phyloP scores from a whole-genome alignment of 2,797 vertebrate species.

The Schizothorax lantsangensis region DNA sequence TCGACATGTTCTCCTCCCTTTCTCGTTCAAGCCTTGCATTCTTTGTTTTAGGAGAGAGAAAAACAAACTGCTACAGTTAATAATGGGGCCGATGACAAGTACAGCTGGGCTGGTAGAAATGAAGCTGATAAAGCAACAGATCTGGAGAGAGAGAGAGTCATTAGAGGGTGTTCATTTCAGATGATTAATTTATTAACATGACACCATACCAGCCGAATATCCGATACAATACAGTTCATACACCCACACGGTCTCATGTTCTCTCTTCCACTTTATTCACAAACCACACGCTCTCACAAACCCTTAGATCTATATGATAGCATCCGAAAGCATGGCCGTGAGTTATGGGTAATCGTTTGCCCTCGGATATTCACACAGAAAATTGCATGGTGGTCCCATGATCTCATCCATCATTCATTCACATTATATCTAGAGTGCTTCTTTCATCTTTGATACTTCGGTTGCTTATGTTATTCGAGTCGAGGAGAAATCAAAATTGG shows the following conservation, averaged over 20 bases:
- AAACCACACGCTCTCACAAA: slow-evolving; percentile 41
- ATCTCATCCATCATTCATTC: slow-evolving; percentile 30
- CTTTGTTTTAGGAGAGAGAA: slow-evolving; percentile 36
- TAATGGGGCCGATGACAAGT: slow-evolving; percentile 72
- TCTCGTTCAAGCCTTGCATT: slow-evolving; percentile 14
- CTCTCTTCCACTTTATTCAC: slow-evolving; percentile 63
- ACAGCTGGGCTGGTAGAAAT: slow-evolving; percentile 68
- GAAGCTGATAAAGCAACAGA: slow-evolving; percentile 59
- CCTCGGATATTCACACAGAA: slow-evolving; percentile 35
- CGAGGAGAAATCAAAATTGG: background rate
- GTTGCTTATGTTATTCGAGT: slow-evolving; percentile 15
- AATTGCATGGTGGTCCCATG: slow-evolving; percentile 38
- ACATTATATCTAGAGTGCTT: slow-evolving; percentile 1
- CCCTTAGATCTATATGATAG: slow-evolving; percentile 42
- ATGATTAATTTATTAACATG: slow-evolving; percentile 77
- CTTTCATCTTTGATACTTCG: slow-evolving; percentile 9
- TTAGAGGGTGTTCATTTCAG: slow-evolving; percentile 71
- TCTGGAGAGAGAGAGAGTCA: background rate
- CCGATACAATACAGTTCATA: slow-evolving; percentile 61
- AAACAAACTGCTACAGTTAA: slow-evolving; percentile 64
- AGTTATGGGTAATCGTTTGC: slow-evolving; percentile 51
- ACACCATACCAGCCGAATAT: slow-evolving; percentile 61
- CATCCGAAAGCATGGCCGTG: slow-evolving; percentile 37
- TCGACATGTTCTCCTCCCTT: slow-evolving; percentile 43
- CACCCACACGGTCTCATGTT: slow-evolving; percentile 54